Percentiles rank a stretch among this genome's conserved stretches.
Conservation (phyloP, 2,888 invertebrate genomes). For the Pandemis cinnamomeana region DNA sequence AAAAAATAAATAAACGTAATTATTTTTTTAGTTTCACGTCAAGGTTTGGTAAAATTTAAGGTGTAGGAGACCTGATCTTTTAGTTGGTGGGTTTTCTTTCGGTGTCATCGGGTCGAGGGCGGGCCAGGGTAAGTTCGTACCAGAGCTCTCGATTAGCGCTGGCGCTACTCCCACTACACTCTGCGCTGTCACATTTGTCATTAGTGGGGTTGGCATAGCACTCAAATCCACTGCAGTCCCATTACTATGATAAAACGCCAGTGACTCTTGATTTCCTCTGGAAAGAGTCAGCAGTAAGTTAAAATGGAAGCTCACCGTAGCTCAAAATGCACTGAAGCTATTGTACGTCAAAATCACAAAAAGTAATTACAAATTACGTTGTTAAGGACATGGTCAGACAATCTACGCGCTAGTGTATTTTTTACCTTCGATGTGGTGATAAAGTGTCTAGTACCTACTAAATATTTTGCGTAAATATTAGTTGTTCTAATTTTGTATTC, state of each 20-base stretch:
- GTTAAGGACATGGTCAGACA: no score
- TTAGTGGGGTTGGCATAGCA: slow-evolving; percentile 60
- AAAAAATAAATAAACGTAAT: no score
- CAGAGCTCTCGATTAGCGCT: slow-evolving; percentile 22
- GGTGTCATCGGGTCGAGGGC: slow-evolving; percentile 23
- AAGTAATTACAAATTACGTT: no score
- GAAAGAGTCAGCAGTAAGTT: slow-evolving; percentile 27
- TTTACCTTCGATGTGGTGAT: no score
- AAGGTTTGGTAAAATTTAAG: neutral
- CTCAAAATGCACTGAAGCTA: no score
- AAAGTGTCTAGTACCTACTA: no score
- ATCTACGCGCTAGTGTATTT: no score
- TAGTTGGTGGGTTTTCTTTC: neutral
- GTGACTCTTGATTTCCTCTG: slow-evolving; percentile 70
- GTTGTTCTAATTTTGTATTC: neutral
- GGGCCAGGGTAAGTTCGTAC: slow-evolving; percentile 51
- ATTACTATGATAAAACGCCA: slow-evolving; percentile 70
- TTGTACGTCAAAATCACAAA: no score
- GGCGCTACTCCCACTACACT: slow-evolving; percentile 68
- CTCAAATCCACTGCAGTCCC: slow-evolving; percentile 67
- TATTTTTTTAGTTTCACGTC: no score
- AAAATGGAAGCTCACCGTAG: neutral
- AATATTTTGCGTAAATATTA: no score
- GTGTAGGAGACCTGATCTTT: slow-evolving; percentile 20
- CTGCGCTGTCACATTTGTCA: slow-evolving; percentile 74